Base-by-base conservation (phyloP, 2,797 vertebrate genomes). In the Thaleichthys pacificus region DNA sequence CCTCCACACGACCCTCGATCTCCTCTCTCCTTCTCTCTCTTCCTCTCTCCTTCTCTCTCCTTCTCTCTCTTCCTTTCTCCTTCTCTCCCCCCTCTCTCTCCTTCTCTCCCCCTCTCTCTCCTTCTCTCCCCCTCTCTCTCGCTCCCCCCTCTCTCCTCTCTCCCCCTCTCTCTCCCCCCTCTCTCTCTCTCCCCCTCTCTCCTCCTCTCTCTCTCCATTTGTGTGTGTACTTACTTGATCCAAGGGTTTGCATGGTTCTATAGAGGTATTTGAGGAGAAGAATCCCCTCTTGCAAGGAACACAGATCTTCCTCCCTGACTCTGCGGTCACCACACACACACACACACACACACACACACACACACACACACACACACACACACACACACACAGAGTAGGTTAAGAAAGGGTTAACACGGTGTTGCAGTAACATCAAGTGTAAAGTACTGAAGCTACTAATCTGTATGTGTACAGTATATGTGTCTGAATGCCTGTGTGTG, bases 161-260 rank as follows among this genome's bases (percentile, higher is more conserved):
- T 2, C 15, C 3, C 28, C 22, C 4, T 21, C 28, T 38, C n/a
- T 35, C 24, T 6, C 21, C 3, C 51, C 4, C 28, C 17, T 38
- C 3, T 61, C 28, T 51, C 0, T 61, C 15, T 68, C 5, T 51
- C 17, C 56, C 0, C 9, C 58, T 57, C 15, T 32, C 17, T 57
- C 26, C n/a, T 26, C 22, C 9, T 58, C 28, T 69, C 26, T 5
- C 57, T 5, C 57, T 60, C 57, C 38, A 42, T 42, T 21, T 51
- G 61, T 62, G 35, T 35, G 62, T 71, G 72, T 38, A 94, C 96
- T 95, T 92, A 99, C 97, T 95, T 95, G 24, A 94, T 97, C 97
- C 96, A 98, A 98, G 28, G 80, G 87, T 89, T 90, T 95, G 91
- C 97, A 99, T 3, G 81, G 71, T 0, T 95, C 91, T 0, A 74